Percentiles rank a stretch among this genome's conserved stretches.
phyloP scores from a whole-genome alignment of 2,113 vertebrate genomes.

The Cephalopholis sonnerati region DNA sequence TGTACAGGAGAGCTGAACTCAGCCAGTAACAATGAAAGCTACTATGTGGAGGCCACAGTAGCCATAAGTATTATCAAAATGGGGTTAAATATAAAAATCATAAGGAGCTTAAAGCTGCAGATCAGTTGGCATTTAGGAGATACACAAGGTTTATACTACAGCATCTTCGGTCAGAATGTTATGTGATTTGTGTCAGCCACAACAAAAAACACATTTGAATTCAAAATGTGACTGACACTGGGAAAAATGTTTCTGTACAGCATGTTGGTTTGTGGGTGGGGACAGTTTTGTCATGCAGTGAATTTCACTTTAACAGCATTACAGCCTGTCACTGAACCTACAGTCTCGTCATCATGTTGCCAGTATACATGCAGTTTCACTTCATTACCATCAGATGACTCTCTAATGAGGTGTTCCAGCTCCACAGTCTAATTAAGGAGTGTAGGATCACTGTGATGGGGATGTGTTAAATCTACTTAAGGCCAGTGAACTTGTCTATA shows the following conservation, averaged over 20 bases:
- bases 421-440: not conserved
- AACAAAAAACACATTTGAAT: not conserved
- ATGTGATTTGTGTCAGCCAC: not conserved
- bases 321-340: not conserved
- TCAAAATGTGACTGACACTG: not conserved
- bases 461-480: not conserved
- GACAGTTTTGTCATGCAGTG: not conserved
- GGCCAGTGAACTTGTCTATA: not conserved
- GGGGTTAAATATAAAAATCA: slow-evolving; percentile 4
- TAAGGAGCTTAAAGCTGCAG: not conserved
- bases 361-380: not conserved
- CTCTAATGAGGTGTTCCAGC: not conserved
- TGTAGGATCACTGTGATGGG: not conserved
- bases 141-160: not conserved
- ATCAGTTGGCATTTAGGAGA: slow-evolving; percentile 17
- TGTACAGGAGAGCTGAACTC: not conserved
- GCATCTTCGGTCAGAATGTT: not conserved
- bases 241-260: not conserved
- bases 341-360: not conserved
- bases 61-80: not conserved
- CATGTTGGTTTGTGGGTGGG: not conserved
- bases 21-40: not conserved
- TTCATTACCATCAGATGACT: slow-evolving; percentile 4
- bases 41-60: not conserved
- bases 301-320: not conserved